These are phyloP conservation scores for Alviniconcha strummeri DNA, from an alignment of 2,888 invertebrate genomes.

Conservation along the genomic window DNA sequence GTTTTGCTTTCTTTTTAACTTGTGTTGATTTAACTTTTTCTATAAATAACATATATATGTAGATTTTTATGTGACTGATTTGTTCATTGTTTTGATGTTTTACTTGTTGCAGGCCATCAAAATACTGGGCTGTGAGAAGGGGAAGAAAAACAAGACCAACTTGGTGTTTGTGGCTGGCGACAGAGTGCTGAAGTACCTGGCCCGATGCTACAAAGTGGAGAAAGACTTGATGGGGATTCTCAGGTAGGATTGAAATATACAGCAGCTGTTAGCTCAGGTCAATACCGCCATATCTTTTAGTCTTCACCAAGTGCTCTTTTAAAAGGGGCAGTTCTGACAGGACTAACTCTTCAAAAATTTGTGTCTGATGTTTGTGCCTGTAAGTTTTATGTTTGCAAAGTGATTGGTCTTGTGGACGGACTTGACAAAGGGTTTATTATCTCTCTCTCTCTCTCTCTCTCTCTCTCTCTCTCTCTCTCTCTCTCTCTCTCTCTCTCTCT, in stretches of 20 bases:
- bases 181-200: conserved; percentile 80
- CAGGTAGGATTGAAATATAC: conserved; percentile 79
- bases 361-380: no score
- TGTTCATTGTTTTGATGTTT: background rate
- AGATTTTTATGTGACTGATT: background rate
- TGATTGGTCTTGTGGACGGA: no score
- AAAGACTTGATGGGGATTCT: conserved; percentile 81
- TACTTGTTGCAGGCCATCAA: conserved; percentile 73
- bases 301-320: no score
- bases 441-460: no score
- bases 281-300: no score
- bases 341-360: no score
- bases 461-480: no score
- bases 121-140: conserved; percentile 82
- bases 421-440: no score
- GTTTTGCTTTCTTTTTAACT: background rate
- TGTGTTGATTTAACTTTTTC: background rate
- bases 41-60: background rate
- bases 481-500: no score
- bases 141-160: conserved; percentile 79
- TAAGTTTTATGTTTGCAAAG: no score
- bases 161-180: conserved; percentile 83
- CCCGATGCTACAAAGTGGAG: conserved; percentile 81
- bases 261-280: background rate
- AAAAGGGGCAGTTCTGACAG: no score